Conservation (phyloP, 2,888 invertebrate genomes). For the Halictus ligatus region DNA sequence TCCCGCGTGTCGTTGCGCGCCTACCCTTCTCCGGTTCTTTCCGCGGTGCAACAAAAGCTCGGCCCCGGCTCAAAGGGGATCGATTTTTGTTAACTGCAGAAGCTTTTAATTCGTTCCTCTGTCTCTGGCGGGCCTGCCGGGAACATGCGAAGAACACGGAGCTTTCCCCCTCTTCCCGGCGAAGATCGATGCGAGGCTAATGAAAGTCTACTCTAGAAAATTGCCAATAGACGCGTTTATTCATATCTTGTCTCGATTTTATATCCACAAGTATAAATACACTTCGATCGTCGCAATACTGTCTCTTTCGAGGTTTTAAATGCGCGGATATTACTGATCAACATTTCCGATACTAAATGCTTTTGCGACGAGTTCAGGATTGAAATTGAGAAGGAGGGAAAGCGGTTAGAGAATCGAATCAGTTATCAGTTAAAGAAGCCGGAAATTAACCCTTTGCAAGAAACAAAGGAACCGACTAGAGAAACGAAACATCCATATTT, state of each 20-base stretch:
- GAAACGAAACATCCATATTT: too few relatives aligned
- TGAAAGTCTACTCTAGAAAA: constrained; percentile 1
- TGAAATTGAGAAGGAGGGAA: too few relatives aligned
- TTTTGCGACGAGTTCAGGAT: too few relatives aligned
- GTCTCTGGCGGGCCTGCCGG: background rate
- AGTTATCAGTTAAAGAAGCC: too few relatives aligned
- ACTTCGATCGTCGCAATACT: background rate
- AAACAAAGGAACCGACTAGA: too few relatives aligned
- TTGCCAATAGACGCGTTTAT: constrained; percentile 1
- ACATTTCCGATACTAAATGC: too few relatives aligned
- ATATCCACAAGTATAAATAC: background rate
- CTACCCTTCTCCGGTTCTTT: background rate
- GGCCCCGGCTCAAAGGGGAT: background rate
- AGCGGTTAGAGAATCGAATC: too few relatives aligned
- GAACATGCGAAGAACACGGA: constrained; percentile 6
- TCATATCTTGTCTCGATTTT: background rate
- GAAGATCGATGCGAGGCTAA: background rate
- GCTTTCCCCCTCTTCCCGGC: background rate
- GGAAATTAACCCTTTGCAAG: too few relatives aligned
- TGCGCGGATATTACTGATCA: too few relatives aligned
- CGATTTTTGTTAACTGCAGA: constrained; percentile 26
- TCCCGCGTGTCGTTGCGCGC: constrained; percentile 21
- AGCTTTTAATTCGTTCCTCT: constrained; percentile 12
- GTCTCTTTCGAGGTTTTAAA: too few relatives aligned
- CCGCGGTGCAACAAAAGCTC: constrained; percentile 22